These are phyloP conservation scores for Pyrrhosoma nymphula DNA, from an alignment of 2,888 invertebrate species.

Conservation along the genomic window DNA sequence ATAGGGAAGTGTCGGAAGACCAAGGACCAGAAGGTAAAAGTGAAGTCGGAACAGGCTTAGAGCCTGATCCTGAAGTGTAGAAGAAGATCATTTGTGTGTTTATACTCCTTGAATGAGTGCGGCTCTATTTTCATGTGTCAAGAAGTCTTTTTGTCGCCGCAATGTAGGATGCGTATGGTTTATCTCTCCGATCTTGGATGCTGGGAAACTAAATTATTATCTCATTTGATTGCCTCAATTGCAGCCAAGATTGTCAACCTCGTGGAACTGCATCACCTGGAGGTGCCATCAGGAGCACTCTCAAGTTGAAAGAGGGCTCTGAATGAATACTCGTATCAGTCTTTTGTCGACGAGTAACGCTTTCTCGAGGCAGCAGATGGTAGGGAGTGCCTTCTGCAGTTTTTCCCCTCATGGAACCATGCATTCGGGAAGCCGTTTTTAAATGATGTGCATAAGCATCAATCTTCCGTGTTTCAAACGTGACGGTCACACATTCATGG, in stretches of 20 bases:
- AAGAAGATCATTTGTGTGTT: no score
- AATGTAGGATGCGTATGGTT: not conserved
- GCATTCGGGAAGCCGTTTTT: not conserved
- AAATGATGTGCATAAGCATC: not conserved
- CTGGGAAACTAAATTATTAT: not conserved
- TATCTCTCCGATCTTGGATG: not conserved
- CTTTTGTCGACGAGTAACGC: not conserved
- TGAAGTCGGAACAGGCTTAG: no score
- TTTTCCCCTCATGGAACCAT: not conserved
- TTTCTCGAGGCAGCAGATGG: not conserved
- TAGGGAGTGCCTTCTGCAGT: not conserved
- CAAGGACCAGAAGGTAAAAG: no score
- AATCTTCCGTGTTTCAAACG: not conserved
- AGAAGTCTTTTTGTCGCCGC: not conserved
- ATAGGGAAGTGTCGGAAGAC: no score
- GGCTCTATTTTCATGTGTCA: no score
- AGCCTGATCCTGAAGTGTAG: no score
- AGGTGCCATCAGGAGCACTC: not conserved
- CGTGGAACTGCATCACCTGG: no score
- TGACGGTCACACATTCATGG: not conserved
- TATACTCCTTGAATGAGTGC: no score
- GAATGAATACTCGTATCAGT: not conserved
- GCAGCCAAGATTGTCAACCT: not conserved
- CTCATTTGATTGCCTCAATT: not conserved
- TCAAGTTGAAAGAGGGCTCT: not conserved